phyloP scores from a whole-genome alignment of 2,113 vertebrate genomes.

The Nycticorax nycticorax region DNA sequence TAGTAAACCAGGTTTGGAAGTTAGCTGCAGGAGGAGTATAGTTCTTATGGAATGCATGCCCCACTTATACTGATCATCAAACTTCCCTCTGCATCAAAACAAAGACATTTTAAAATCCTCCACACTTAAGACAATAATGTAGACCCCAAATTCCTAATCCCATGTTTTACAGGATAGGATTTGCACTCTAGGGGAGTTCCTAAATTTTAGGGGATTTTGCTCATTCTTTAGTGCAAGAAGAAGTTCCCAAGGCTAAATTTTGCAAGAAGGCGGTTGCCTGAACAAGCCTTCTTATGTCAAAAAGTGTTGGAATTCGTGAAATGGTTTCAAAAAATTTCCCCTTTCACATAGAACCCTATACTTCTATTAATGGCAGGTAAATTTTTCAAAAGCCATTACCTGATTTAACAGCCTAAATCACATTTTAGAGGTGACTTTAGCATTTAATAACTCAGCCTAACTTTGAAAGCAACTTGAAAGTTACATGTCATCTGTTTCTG shows the following conservation, averaged over 20 bases:
- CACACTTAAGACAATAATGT: not conserved
- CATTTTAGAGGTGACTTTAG: slow-evolving; percentile 12
- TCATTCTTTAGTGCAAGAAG: not conserved
- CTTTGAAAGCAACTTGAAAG: slow-evolving; percentile 13
- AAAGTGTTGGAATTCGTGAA: not conserved
- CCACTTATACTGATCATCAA: not conserved
- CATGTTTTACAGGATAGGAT: not conserved
- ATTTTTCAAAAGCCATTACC: slow-evolving; percentile 25
- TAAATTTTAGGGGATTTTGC: not conserved
- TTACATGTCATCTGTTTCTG: not conserved
- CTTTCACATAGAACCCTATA: not conserved
- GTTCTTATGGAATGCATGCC: not conserved
- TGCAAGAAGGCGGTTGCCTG: not conserved
- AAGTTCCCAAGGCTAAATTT: not conserved
- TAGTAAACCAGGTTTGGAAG: not conserved
- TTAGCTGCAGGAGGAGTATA: not conserved
- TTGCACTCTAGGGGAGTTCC: not conserved
- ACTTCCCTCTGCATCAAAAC: not conserved
- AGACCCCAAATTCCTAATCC: not conserved
- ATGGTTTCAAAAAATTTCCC: not conserved
- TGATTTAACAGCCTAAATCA: slow-evolving; percentile 13
- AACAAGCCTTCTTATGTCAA: not conserved
- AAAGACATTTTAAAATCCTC: not conserved
- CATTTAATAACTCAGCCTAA: not conserved
- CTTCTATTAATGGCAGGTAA: not conserved